Base-by-base conservation (phyloP, 2,797 vertebrate species). In the Microcaecilia unicolor region DNA sequence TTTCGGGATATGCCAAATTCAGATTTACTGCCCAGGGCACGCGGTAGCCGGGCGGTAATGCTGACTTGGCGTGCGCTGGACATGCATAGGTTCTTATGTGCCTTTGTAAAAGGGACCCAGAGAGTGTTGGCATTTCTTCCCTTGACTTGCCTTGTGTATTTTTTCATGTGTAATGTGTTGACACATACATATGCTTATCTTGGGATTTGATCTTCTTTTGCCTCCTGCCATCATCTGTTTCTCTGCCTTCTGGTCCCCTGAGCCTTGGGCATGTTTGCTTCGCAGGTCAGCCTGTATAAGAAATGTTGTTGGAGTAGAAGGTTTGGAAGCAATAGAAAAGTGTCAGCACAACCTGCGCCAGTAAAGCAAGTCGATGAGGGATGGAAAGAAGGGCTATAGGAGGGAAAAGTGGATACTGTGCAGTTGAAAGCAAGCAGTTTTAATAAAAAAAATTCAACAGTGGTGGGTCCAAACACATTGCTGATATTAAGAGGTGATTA, bases 371-470 rank as follows among this genome's bases (percentile, higher is more conserved):
- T 1, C 17, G 43, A 3, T 12, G 28, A 28, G 11, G 23, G 6
- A 2, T 3, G 22, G 28, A 46, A 18, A 44, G 40, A 37, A 45
- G 41, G 41, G 65, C 58, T 29, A 8, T 0, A 15, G 41, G 43
- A 51, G 42, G n/a, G 4, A 13, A 48, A 55, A 66, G 58, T 61
- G 65, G 66, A 59, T 62, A 58, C 67, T 63, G 48, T 33, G 48
- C 51, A 18, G 63, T 55, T 64, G 70, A 66, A 66, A 69, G 63
- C 24, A 68, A 72, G 67, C 46, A 51, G 59, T 56, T 61, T 45
- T 78, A 37, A 78, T 78, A 74, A 78, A 78, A n/a, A n/a, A 78
- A 75, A 78, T 78, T 78, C 64, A 78, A 58, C 51, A 78, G 74
- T 70, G 68, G 70, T 70, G 74, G 70, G 64, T 63, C 68, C 48